Percentiles rank a stretch among this genome's conserved stretches.
Evolutionary conservation across 2,797 vertebrate species (phyloP).

Genomic region (Potorous gilbertii): DNA sequence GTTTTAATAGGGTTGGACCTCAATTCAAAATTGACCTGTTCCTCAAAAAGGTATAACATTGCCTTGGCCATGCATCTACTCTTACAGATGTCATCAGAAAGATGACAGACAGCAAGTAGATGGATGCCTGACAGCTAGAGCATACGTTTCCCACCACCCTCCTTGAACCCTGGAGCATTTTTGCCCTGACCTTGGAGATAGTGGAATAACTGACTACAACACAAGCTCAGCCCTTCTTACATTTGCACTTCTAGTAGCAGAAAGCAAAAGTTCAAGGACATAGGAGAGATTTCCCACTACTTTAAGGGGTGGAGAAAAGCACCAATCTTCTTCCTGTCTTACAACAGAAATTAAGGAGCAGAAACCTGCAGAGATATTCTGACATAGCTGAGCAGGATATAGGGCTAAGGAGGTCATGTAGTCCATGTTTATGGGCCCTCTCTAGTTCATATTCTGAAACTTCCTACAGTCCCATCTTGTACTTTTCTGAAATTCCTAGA

Average conservation of each 20-base stretch:
- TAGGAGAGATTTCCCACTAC: no score
- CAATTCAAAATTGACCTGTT: neutral
- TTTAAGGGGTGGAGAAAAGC: no score
- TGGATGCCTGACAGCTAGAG: neutral
- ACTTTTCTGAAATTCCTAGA: neutral
- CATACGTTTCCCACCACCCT: neutral
- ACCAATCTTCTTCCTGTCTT: neutral
- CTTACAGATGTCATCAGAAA: neutral
- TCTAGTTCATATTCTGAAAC: neutral
- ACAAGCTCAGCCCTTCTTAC: neutral
- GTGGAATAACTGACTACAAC: neutral
- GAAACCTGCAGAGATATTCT: neutral
- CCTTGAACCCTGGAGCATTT: neutral
- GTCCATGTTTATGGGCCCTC: neutral
- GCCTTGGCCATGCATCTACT: neutral
- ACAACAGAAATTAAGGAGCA: neutral
- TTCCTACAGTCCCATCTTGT: neutral
- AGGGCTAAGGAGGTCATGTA: neutral
- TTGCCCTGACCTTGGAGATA: neutral
- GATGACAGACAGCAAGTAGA: neutral
- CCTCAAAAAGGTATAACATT: neutral
- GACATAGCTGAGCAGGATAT: neutral
- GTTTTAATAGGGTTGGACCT: neutral
- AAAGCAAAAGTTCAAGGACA: no score
- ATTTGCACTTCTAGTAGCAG: neutral